Base-by-base conservation (phyloP, 2,888 invertebrate genomes). In the Euplexia lucipara region DNA sequence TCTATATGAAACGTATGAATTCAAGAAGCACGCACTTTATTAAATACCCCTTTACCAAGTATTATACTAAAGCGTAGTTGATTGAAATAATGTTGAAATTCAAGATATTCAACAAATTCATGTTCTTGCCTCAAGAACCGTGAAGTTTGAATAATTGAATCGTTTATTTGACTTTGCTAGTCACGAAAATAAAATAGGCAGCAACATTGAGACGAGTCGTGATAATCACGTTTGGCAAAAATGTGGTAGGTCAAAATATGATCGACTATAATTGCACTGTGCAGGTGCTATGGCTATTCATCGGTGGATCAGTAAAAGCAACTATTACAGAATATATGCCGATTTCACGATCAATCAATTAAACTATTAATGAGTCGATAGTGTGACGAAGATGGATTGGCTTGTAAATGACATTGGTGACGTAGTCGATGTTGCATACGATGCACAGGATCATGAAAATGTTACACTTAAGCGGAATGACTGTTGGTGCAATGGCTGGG, bases 61-160 rank as follows among this genome's bases (percentile, higher is more conserved):
- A 26, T 35, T 51, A 41, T n/a, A 57, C 54, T 56, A 39, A 62
- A 53, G 32, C 16, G 34, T 42, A 37, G 45, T 70, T 59, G 49
- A 70, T 59, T 51, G 44, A 42, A 70, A 51, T 42, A 49, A 58
- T 54, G 53, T 63, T 63, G 48, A 37, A 22, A 58, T 41, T 70
- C 9, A 37, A 59, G 30, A 70, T 44, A 52, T 70, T 47, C 41
- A 58, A 54, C 35, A 52, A 58, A 59, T 34, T 41, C 54, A 42
- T 63, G 70, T 58, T 47, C 8, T 57, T 59, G 22, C 42, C 30
- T 22, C 12, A 16, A 42, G 22, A 47, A 51, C 70, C 76, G 53
- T 70, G 49, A 75, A 59, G 58, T 51, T 70, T 63, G 44, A 26
- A 42, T 75, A 69, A 72, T 72, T 54, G 32, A 69, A 49, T 45